phyloP scores from a whole-genome alignment of 1,140 invertebrate species.

The Ips typographus region DNA sequence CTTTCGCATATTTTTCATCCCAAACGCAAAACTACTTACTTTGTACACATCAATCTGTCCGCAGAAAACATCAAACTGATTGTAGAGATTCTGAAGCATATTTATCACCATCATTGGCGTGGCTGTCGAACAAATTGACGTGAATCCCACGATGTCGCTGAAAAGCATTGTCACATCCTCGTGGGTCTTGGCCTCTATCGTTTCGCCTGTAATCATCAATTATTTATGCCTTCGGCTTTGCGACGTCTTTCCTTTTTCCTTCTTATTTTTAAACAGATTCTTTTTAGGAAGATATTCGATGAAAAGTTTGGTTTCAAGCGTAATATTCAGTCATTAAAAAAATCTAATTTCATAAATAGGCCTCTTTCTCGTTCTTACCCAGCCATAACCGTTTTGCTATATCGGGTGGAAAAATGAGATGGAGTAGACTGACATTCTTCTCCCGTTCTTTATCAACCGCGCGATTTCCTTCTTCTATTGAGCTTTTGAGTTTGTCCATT shows the following conservation, averaged over 20 bases:
- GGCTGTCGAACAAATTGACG: constrained; percentile 86
- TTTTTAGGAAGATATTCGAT: neutral
- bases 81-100: constrained; percentile 91
- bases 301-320: neutral
- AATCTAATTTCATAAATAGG: too few relatives aligned
- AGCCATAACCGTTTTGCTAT: constrained; percentile 91
- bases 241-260: neutral
- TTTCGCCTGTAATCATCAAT: constrained; percentile 64
- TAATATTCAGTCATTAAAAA: too few relatives aligned
- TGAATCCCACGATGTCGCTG: constrained; percentile 95
- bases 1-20: neutral
- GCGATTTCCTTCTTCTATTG: constrained; percentile 87
- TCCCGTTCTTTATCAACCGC: constrained; percentile 91
- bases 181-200: constrained; percentile 88
- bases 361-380: constrained; percentile 58
- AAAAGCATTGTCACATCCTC: constrained; percentile 92
- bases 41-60: constrained; percentile 91
- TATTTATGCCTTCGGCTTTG: constrained; percentile 19
- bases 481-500: constrained; percentile 94
- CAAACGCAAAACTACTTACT: constrained; percentile 55
- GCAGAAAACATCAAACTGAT: constrained; percentile 88
- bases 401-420: constrained; percentile 92
- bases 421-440: constrained; percentile 92
- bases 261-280: neutral
- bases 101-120: constrained; percentile 93